phyloP scores from a whole-genome alignment of 2,888 invertebrate species.

The Philopedon plagiatum region DNA sequence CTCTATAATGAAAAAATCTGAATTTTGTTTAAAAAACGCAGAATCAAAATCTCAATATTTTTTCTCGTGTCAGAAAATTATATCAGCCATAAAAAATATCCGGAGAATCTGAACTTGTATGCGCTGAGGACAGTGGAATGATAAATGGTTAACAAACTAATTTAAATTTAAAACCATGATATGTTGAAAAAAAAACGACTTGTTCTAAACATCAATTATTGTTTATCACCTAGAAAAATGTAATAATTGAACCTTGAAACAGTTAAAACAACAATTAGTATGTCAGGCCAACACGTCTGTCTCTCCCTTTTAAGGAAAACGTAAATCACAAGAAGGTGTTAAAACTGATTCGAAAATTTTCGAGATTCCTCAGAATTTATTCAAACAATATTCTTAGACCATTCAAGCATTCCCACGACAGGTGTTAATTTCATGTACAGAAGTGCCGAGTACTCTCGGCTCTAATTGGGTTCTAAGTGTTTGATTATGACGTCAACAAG shows the following conservation, averaged over 20 bases:
- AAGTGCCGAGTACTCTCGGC: conserved; percentile 41
- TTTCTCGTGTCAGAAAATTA: too few species aligned
- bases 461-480: conserved; percentile 46
- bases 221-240: not conserved
- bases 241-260: not conserved
- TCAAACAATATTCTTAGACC: conserved; percentile 31
- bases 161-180: too few species aligned
- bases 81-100: too few species aligned
- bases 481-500: conserved; percentile 44
- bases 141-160: too few species aligned
- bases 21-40: too few species aligned
- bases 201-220: not conserved
- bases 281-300: not conserved
- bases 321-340: conserved; percentile 34
- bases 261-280: conserved; percentile 5
- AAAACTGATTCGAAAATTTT: conserved; percentile 39
- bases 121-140: too few species aligned
- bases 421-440: conserved; percentile 44
- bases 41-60: too few species aligned
- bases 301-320: conserved; percentile 6
- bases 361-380: conserved; percentile 37
- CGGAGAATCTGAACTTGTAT: too few species aligned
- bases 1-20: too few species aligned
- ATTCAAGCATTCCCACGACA: conserved; percentile 44
- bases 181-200: too few species aligned